phyloP scores from a whole-genome alignment of 1,140 invertebrate genomes.

The Marisa cornuarietis region DNA sequence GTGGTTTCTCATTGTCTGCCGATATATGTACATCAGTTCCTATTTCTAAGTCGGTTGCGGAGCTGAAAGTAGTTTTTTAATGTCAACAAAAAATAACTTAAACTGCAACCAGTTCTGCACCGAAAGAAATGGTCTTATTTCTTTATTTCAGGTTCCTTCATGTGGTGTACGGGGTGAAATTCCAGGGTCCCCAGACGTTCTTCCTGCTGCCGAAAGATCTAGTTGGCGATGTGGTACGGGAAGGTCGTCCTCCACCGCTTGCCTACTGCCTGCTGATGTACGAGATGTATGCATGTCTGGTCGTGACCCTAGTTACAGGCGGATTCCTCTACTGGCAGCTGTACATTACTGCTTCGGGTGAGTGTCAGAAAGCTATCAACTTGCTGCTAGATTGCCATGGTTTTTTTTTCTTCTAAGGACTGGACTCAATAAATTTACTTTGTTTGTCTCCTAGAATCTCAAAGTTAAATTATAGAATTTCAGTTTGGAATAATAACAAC shows the following conservation, averaged over 20 bases:
- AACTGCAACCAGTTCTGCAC: too few relatives aligned
- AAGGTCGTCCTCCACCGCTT: neutral
- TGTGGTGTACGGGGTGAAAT: slow-evolving; percentile 32
- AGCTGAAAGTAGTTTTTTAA: too few relatives aligned
- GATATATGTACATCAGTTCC: too few relatives aligned
- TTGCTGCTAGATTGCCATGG: neutral
- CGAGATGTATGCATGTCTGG: slow-evolving; percentile 70
- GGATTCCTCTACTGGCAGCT: slow-evolving; percentile 59
- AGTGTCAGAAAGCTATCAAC: neutral
- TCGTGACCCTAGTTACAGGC: slow-evolving; percentile 57
- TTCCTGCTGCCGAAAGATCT: slow-evolving; percentile 20
- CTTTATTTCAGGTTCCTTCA: slow-evolving; percentile 22
- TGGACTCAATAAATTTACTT: neutral
- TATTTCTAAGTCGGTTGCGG: too few relatives aligned
- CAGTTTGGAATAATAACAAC: neutral
- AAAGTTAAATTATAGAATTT: neutral
- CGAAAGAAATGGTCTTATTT: neutral
- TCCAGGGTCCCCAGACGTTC: slow-evolving; percentile 37
- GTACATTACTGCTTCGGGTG: slow-evolving; percentile 72
- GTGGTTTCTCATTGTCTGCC: too few relatives aligned
- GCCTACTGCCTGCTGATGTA: slow-evolving; percentile 72
- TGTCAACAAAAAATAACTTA: too few relatives aligned
- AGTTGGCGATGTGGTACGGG: neutral
- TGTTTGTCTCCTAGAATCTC: neutral
- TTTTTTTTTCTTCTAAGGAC: neutral